Percentiles rank a stretch among this genome's conserved stretches.
Conservation (phyloP, 2,113 vertebrate genomes). For the Lophotis ruficrista region DNA sequence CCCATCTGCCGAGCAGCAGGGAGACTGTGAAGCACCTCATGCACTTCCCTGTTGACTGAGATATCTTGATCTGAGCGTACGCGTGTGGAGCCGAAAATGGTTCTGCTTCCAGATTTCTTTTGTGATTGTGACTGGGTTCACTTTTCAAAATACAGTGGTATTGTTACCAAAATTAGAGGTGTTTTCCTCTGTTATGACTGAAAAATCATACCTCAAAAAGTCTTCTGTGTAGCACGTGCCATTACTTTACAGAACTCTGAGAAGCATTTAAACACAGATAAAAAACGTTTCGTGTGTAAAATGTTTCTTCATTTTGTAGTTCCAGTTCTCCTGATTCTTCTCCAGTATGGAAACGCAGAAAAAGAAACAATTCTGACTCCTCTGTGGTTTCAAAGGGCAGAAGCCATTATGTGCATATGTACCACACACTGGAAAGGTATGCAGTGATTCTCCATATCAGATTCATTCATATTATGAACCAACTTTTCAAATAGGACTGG, state of each 20-base stretch:
- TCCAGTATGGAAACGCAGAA: slow-evolving; percentile 64
- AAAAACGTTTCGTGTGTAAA: neutral
- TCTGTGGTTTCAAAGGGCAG: slow-evolving; percentile 3
- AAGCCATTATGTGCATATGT: neutral
- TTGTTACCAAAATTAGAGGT: neutral
- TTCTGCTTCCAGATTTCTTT: neutral
- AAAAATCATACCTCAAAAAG: neutral
- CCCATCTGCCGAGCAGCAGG: neutral
- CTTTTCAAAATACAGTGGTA: neutral
- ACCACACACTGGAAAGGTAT: slow-evolving; percentile 39
- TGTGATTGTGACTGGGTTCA: neutral
- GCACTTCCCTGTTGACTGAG: neutral
- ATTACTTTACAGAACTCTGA: neutral
- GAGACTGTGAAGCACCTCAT: neutral
- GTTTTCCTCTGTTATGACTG: neutral
- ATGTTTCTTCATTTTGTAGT: neutral
- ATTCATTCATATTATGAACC: neutral
- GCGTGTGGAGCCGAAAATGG: neutral
- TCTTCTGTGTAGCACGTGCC: neutral
- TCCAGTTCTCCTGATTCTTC: slow-evolving; percentile 10
- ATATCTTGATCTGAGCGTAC: neutral
- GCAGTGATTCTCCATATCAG: neutral
- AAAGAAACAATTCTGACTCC: slow-evolving; percentile 38
- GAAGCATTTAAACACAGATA: neutral
- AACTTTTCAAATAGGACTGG: neutral